Evolutionary conservation across 2,113 vertebrate genomes (phyloP).

Genomic region (Oryzias curvinotus): DNA sequence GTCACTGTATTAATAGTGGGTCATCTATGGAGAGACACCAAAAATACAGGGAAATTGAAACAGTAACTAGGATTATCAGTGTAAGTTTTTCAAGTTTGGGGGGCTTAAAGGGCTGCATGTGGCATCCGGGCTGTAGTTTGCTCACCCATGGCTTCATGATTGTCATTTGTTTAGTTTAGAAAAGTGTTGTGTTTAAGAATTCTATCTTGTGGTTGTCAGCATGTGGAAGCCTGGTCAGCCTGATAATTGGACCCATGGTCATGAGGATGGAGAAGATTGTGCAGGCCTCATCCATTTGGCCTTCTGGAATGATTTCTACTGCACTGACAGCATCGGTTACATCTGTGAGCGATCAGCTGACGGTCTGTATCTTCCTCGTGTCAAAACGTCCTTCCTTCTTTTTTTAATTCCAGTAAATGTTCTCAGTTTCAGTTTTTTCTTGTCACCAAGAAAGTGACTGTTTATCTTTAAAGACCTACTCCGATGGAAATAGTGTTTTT

Average conservation of each 20-base stretch:
- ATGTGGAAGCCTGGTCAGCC: conserved; percentile 96
- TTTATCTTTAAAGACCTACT: neutral
- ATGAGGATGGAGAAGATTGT: conserved; percentile 89
- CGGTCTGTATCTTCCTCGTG: conserved; percentile 57
- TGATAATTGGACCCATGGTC: conserved; percentile 91
- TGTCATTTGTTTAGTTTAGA: neutral
- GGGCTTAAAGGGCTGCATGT: no score
- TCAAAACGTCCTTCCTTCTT: neutral
- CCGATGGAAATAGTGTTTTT: no score
- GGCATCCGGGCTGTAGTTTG: no score
- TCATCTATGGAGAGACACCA: no score
- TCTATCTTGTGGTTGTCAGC: conserved; percentile 62
- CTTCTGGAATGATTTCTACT: conserved; percentile 96
- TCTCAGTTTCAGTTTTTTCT: neutral
- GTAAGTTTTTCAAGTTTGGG: no score
- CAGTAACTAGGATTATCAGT: no score
- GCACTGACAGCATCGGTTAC: conserved; percentile 87
- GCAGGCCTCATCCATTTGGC: conserved; percentile 87
- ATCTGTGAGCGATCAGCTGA: conserved; percentile 89
- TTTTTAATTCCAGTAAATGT: neutral
- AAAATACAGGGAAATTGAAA: no score
- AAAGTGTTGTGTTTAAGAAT: neutral
- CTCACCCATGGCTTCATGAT: no score
- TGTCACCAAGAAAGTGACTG: neutral
- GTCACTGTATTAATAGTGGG: no score